Evolutionary conservation across 2,888 invertebrate genomes (phyloP), one percentile per base, ranked within the genome.

Genomic region (Siphlonurus alternatus): DNA sequence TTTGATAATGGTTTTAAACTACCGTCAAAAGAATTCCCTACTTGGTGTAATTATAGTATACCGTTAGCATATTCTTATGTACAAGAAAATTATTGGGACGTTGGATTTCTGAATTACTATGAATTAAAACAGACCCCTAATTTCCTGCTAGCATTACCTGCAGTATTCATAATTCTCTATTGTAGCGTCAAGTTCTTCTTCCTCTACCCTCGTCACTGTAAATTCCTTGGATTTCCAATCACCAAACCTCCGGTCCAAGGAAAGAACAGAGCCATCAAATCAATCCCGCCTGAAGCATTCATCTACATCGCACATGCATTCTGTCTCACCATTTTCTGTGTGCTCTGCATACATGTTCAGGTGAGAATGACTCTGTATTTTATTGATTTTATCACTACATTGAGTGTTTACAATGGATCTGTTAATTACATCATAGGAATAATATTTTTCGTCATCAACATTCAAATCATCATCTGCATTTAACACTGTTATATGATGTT

Each of bases 71-170:
- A 97, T 76, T 83, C 86, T 0, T 89, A 91, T 71, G 83, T 98
- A 63, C 98, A 99, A 76, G 81, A 80, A 24, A 85, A 89, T 70
- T 96, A 98, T 74, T 99, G 98, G 98, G 83, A 93, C 76, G 93
- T 98, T 60, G 96, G 97, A 0, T 87, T 95, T 69, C 76, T 97
- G 59, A 83, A 81, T 63, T 97, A 99, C 77, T 99, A 92, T 74
- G 79, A 88, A 73, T 73, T 88, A 38, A 93, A 91, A 74, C 95
- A 99, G 77, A 80, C 95, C 66, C 98, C 98, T 2, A 97, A 98
- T 76, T 99, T 99, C 74, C 66, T 93, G 15, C 75, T 99, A 59
- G 97, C 97, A 10, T 71, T 83, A 15, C 99, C 97, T 5, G 81
- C 93, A 61, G 72, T 91, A 63, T 76, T 78, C 62, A 76, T 89